Evolutionary conservation across 2,888 invertebrate species (phyloP).

Genomic region (Mongoloraphidia duomilia): DNA sequence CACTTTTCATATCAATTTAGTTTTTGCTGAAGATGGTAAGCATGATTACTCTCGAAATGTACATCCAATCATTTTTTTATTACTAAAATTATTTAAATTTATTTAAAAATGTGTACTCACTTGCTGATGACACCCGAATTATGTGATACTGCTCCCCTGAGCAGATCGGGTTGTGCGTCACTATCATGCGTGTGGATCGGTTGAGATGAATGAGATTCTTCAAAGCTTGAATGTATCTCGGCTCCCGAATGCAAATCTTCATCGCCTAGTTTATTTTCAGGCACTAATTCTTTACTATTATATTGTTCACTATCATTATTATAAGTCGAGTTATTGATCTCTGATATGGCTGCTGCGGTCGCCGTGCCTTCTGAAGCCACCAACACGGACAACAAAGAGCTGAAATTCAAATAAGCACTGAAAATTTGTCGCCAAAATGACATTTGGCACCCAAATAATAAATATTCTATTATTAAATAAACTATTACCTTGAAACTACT

Average conservation of each 20-base stretch:
- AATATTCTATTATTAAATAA: background rate
- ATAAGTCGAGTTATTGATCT: no score
- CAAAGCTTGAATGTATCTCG: background rate
- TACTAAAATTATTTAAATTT: background rate
- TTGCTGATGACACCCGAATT: conserved; percentile 41
- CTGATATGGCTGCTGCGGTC: no score
- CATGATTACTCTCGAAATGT: no score
- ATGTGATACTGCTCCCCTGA: conserved; percentile 29
- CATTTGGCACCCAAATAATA: background rate
- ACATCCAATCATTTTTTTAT: background rate
- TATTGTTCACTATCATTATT: background rate
- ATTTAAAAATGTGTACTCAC: conserved; percentile 27
- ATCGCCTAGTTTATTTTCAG: background rate
- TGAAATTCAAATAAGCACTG: background rate
- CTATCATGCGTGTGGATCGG: background rate
- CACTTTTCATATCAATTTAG: no score
- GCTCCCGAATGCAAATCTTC: no score
- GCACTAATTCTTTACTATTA: background rate
- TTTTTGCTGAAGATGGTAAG: no score
- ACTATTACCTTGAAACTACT: conserved; percentile 1
- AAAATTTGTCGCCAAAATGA: no score
- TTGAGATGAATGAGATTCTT: background rate
- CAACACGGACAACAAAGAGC: conserved; percentile 1
- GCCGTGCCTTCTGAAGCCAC: background rate
- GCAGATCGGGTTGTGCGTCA: background rate